These are phyloP conservation scores for Sitta carolinensis DNA, from an alignment of 2,797 vertebrate genomes.

Conservation along the genomic window DNA sequence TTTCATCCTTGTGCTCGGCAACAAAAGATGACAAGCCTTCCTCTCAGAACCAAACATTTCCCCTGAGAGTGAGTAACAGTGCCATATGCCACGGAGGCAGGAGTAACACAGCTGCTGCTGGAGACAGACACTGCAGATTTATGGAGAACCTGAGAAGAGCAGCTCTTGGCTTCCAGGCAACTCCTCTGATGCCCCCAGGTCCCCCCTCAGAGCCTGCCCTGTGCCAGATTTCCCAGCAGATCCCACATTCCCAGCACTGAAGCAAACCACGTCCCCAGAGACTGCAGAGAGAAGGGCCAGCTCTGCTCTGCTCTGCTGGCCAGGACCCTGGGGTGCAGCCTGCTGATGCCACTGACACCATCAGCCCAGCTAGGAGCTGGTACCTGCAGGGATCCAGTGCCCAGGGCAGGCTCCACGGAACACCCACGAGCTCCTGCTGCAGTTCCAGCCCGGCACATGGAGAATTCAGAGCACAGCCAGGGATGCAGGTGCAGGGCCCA, in stretches of 20 bases:
- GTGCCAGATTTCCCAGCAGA: background rate
- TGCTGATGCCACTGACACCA: background rate
- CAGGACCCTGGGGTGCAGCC: background rate
- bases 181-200: background rate
- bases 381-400: background rate
- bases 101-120: background rate
- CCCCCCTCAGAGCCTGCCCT: background rate
- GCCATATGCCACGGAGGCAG: background rate
- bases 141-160: background rate
- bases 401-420: background rate
- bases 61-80: background rate
- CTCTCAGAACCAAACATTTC: background rate
- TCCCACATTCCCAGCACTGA: background rate
- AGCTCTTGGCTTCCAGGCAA: background rate
- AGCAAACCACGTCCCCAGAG: background rate
- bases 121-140: background rate
- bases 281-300: background rate
- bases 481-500: background rate
- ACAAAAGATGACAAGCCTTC: background rate
- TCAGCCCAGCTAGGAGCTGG: background rate
- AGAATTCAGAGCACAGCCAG: background rate
- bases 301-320: background rate
- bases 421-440: background rate
- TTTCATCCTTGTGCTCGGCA: background rate
- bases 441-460: background rate